Evolutionary conservation across 2,113 vertebrate genomes (phyloP).

Genomic region (Hemichromis elongatus): DNA sequence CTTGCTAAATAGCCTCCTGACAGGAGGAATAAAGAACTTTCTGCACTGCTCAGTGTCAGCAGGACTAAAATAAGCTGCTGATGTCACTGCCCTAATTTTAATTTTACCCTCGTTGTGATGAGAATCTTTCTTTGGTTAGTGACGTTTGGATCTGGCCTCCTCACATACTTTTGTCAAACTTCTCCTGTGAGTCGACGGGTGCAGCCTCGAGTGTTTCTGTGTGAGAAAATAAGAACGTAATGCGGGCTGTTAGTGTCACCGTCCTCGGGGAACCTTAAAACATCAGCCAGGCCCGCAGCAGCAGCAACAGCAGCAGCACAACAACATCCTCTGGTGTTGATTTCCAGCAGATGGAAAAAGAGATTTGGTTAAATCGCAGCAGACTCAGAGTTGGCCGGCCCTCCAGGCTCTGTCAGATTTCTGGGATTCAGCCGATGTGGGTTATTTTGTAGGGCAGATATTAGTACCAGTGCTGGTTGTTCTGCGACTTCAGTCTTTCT

Average conservation of each 20-base stretch:
- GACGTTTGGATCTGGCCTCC: not conserved
- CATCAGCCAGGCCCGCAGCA: not conserved
- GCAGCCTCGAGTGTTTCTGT: not conserved
- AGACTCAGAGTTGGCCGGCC: not conserved
- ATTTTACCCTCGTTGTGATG: not conserved
- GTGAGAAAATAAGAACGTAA: not conserved
- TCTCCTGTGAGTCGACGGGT: fast-evolving
- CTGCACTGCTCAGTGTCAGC: not conserved
- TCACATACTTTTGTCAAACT: not conserved
- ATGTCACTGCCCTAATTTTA: not conserved
- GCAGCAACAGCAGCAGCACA: not conserved
- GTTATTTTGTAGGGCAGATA: not conserved
- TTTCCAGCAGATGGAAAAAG: slow-evolving; percentile 45
- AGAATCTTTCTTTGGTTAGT: not conserved
- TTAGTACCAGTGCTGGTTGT: not conserved
- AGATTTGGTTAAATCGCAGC: slow-evolving; percentile 34
- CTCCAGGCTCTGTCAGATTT: not conserved
- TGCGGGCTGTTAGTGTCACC: not conserved
- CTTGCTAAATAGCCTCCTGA: not conserved
- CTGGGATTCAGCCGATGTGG: not conserved
- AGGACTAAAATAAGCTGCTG: not conserved
- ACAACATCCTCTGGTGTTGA: slow-evolving; percentile 34
- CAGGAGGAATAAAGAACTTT: not conserved
- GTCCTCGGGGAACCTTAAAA: slow-evolving; percentile 12
- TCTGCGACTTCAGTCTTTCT: not conserved